These are phyloP conservation scores for Blomia tropicalis DNA, from an alignment of 2,888 invertebrate species.

Conservation along the genomic window DNA sequence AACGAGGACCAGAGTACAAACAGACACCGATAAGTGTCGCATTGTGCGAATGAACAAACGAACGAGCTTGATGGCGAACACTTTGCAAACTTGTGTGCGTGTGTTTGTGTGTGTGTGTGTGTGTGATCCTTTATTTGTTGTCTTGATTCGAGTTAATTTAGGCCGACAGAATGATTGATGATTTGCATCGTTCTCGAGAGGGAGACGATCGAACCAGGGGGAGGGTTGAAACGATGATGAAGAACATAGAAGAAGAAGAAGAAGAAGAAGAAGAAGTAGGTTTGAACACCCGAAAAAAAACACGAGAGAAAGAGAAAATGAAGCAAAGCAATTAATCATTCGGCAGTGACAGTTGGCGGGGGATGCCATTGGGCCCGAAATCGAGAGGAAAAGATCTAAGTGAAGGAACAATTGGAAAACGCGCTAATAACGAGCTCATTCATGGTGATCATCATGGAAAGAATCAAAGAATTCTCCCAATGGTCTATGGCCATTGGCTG, in stretches of 20 bases:
- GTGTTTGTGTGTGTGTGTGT: too few species aligned
- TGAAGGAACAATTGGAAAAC: slow-evolving; percentile 21
- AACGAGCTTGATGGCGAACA: too few species aligned
- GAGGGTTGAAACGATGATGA: not conserved
- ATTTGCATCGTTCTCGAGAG: too few species aligned
- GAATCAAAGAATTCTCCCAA: slow-evolving; percentile 6
- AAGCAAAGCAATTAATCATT: slow-evolving; percentile 27
- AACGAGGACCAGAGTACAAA: slow-evolving; percentile 1
- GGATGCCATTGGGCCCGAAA: too few species aligned
- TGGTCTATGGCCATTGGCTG: too few species aligned
- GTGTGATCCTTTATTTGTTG: slow-evolving; percentile 3
- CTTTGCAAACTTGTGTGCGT: too few species aligned
- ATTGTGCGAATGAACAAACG: not conserved
- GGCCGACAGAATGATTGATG: slow-evolving; percentile 31
- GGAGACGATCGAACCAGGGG: too few species aligned
- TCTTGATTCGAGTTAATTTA: slow-evolving; percentile 29
- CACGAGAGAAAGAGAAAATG: slow-evolving; percentile 16
- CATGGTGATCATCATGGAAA: not conserved
- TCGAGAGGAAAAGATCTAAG: too few species aligned
- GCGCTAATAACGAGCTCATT: slow-evolving; percentile 7
- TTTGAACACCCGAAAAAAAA: slow-evolving; percentile 6
- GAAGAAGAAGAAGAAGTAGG: slow-evolving; percentile 1
- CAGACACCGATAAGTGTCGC: slow-evolving; percentile 5
- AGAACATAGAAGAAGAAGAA: not conserved
- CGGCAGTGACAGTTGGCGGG: slow-evolving; percentile 22